phyloP scores from a whole-genome alignment of 2,797 vertebrate genomes.

The Hippopotamyrus pictus region DNA sequence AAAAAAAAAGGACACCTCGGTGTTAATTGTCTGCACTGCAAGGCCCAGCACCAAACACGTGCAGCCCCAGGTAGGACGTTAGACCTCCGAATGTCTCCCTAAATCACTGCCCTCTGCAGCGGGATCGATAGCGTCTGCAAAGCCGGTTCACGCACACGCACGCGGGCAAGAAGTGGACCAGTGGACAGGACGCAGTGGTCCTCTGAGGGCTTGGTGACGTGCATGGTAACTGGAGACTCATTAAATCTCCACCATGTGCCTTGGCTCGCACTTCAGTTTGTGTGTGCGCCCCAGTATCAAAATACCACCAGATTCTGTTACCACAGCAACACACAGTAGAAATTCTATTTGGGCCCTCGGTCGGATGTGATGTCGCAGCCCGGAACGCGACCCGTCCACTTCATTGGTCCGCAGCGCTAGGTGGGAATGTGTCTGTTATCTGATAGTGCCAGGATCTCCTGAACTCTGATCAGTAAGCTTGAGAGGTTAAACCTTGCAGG shows the following conservation, averaged over 20 bases:
- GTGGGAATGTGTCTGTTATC: not conserved
- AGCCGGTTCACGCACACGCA: not conserved
- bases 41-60: not conserved
- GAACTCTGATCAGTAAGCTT: not conserved
- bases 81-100: not conserved
- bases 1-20: not conserved
- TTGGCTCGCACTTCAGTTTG: slow-evolving; percentile 17
- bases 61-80: not conserved
- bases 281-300: slow-evolving; percentile 23
- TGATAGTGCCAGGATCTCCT: not conserved
- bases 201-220: not conserved
- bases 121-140: not conserved
- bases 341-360: slow-evolving; percentile 11
- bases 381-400: not conserved
- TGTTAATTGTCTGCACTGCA: not conserved
- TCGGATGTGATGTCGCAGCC: not conserved
- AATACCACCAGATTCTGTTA: slow-evolving; percentile 30
- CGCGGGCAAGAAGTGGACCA: not conserved
- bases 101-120: not conserved
- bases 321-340: slow-evolving; percentile 20
- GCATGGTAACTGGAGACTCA: slow-evolving; percentile 31
- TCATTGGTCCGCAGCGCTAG: not conserved
- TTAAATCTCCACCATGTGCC: slow-evolving; percentile 14
- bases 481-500: slow-evolving; percentile 8
- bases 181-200: slow-evolving; percentile 6